Percentiles rank a stretch among this genome's conserved stretches.
phyloP scores from a whole-genome alignment of 2,797 vertebrate genomes.

The Mormyrops boulengeri region DNA sequence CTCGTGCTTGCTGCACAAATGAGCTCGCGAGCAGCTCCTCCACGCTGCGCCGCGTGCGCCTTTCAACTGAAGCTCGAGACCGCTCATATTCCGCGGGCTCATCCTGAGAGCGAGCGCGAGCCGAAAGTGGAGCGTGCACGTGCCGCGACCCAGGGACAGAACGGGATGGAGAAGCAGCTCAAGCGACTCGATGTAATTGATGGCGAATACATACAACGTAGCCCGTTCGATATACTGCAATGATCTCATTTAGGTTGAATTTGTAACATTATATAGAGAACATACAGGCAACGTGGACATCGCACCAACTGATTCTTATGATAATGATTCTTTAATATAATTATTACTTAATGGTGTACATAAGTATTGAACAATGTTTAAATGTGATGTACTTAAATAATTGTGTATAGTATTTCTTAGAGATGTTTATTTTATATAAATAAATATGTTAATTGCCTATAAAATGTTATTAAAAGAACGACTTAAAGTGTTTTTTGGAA shows the following conservation, averaged over 20 bases:
- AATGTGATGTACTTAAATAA: constrained; percentile 83
- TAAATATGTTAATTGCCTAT: constrained; percentile 79
- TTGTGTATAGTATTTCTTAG: constrained; percentile 85
- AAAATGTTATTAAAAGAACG: constrained; percentile 74
- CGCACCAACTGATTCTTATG: constrained; percentile 46
- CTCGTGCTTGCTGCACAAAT: neutral
- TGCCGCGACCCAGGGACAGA: neutral
- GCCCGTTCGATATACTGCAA: constrained; percentile 10
- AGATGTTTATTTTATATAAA: constrained; percentile 86
- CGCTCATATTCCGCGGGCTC: neutral
- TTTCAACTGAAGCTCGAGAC: neutral
- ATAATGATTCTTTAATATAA: constrained; percentile 39
- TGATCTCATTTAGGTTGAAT: constrained; percentile 19
- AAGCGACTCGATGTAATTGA: neutral
- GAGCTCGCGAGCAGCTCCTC: neutral
- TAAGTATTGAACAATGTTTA: constrained; percentile 80
- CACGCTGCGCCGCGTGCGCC: neutral
- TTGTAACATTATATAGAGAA: constrained; percentile 41
- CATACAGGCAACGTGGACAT: constrained; percentile 52
- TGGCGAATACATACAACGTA: constrained; percentile 26
- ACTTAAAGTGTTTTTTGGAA: constrained; percentile 53
- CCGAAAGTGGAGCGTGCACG: neutral
- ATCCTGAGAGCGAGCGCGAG: neutral
- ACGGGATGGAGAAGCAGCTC: neutral
- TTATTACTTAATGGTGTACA: constrained; percentile 73